phyloP scores from a whole-genome alignment of 2,888 invertebrate genomes.

The Myopa tessellatipennis region DNA sequence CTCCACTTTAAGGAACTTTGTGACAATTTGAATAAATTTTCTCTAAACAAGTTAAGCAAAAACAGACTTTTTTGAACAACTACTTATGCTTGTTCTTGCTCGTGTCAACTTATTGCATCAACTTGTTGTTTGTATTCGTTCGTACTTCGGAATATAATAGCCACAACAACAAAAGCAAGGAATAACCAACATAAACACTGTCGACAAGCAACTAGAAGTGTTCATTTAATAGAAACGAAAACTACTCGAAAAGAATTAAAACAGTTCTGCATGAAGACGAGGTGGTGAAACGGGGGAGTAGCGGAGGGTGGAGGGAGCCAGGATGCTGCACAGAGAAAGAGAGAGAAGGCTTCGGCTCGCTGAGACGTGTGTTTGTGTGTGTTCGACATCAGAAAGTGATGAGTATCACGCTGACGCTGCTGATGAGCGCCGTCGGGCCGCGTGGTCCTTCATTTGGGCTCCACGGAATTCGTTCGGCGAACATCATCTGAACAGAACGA shows the following conservation, averaged over 20 bases:
- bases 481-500: constrained; percentile 26
- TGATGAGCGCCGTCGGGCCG: not conserved
- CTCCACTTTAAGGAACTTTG: no score
- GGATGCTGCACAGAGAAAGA: no score
- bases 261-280: not conserved
- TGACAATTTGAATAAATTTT: no score
- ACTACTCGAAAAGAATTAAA: constrained; percentile 18
- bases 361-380: not conserved
- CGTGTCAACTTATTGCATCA: no score
- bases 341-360: no score
- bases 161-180: no score
- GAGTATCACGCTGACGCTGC: not conserved
- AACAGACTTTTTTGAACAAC: no score
- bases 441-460: not conserved
- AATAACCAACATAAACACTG: constrained; percentile 2
- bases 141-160: no score
- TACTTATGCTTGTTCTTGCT: no score
- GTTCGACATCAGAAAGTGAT: constrained; percentile 2
- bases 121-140: no score
- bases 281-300: not conserved
- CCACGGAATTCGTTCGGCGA: constrained; percentile 16
- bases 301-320: no score
- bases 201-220: constrained; percentile 16
- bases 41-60: no score
- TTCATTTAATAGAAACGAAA: constrained; percentile 35